These are phyloP conservation scores for Cryptoblepharus egeriae DNA, from an alignment of 2,797 vertebrate species.

Conservation along the genomic window DNA sequence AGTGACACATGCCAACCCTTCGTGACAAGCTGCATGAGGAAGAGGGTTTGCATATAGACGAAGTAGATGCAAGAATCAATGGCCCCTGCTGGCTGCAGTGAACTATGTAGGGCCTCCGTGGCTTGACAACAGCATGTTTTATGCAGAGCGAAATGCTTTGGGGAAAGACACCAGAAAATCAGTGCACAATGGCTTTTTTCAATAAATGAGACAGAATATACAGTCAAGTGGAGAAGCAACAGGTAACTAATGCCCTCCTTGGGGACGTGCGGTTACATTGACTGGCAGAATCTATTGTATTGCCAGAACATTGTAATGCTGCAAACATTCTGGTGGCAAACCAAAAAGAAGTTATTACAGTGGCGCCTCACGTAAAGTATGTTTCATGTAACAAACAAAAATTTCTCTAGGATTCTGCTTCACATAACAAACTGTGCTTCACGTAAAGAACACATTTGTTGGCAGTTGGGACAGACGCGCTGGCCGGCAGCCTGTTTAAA, in stretches of 20 bases:
- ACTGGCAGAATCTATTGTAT: neutral
- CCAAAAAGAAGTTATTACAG: neutral
- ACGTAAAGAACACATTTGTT: too few relatives aligned
- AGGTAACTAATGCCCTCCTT: rapidly evolving
- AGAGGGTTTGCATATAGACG: conserved; percentile 60
- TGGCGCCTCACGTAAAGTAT: too few relatives aligned
- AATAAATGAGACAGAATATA: conserved; percentile 31
- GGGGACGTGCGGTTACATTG: neutral
- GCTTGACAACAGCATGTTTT: conserved; percentile 69
- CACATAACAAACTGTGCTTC: too few relatives aligned
- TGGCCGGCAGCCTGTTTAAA: too few relatives aligned
- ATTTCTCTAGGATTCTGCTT: too few relatives aligned
- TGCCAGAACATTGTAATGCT: neutral
- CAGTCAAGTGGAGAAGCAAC: neutral
- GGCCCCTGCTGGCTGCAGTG: conserved; percentile 65
- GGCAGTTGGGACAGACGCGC: too few relatives aligned
- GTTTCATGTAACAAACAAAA: too few relatives aligned
- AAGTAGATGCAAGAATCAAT: conserved; percentile 69
- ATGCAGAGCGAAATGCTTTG: conserved; percentile 64
- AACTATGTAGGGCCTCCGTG: conserved; percentile 50
- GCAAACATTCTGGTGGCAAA: neutral
- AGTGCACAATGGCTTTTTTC: conserved; percentile 39
- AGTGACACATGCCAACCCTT: conserved; percentile 71
- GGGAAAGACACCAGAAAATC: conserved; percentile 40
- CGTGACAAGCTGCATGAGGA: conserved; percentile 63